phyloP scores from a whole-genome alignment of 2,113 vertebrate species.

The Smithornis capensis region DNA sequence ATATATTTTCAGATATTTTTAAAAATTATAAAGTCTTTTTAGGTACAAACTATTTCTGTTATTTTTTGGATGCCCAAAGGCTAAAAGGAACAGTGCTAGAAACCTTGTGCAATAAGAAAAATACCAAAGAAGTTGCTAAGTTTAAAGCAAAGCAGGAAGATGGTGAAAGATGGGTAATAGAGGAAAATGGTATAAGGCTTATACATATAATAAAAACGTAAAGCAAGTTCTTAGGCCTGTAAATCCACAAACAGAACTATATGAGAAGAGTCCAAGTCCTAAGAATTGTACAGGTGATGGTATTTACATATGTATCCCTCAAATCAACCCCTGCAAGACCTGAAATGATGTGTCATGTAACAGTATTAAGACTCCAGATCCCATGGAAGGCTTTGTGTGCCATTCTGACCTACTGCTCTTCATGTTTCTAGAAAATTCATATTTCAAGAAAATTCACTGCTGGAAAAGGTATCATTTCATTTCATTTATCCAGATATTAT shows the following conservation, averaged over 20 bases:
- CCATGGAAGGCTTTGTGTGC: not conserved
- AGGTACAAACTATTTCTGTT: not conserved
- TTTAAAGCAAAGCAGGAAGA: not conserved
- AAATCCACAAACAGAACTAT: not conserved
- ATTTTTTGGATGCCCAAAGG: not conserved
- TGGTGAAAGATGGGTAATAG: not conserved
- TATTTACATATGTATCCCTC: not conserved
- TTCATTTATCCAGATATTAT: not conserved
- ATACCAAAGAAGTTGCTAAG: not conserved
- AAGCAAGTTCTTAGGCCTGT: not conserved
- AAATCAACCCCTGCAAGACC: not conserved
- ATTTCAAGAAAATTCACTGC: not conserved
- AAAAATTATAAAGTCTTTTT: not conserved
- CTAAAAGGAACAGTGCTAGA: not conserved
- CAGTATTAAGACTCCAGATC: not conserved
- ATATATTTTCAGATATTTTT: not conserved
- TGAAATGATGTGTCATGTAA: not conserved
- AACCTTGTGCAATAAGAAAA: not conserved
- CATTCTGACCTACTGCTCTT: not conserved
- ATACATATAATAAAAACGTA: not conserved
- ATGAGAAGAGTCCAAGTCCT: not conserved
- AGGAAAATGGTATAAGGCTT: not conserved
- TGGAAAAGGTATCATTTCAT: not conserved
- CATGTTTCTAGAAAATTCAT: not conserved
- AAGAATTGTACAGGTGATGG: not conserved